These are phyloP conservation scores for Chaenogobius annularis DNA, from an alignment of 2,113 vertebrate genomes.

Conservation along the genomic window DNA sequence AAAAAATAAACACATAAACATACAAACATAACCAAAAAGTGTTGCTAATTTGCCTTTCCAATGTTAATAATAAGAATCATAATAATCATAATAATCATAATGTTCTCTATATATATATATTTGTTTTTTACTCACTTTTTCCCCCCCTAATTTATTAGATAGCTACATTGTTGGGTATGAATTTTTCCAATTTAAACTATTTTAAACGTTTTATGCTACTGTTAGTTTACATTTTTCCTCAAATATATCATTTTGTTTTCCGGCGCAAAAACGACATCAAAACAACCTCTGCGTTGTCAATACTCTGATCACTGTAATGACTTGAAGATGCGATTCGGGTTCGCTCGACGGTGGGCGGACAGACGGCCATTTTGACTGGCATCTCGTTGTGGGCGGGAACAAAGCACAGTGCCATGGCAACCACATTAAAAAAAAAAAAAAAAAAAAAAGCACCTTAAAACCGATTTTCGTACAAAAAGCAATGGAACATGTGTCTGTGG, in stretches of 20 bases:
- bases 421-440: slow-evolving; percentile 74
- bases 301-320: slow-evolving; percentile 23
- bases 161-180: background rate
- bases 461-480: slow-evolving; percentile 66
- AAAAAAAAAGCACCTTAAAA: slow-evolving; percentile 77
- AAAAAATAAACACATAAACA: no score
- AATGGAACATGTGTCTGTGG: slow-evolving; percentile 57
- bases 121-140: background rate
- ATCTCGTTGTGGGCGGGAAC: slow-evolving; percentile 54
- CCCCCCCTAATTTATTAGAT: background rate
- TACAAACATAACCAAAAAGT: no score
- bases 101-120: no score
- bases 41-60: background rate
- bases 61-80: no score
- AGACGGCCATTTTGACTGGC: slow-evolving; percentile 51
- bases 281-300: slow-evolving; percentile 3
- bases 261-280: background rate
- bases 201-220: no score
- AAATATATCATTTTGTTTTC: background rate
- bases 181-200: background rate
- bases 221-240: background rate
- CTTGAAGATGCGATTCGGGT: slow-evolving; percentile 49
- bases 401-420: slow-evolving; percentile 76
- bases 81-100: no score
- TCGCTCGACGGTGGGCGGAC: slow-evolving; percentile 20